Base-by-base conservation (phyloP, 2,888 invertebrate genomes). In the Euzetes globulus region DNA sequence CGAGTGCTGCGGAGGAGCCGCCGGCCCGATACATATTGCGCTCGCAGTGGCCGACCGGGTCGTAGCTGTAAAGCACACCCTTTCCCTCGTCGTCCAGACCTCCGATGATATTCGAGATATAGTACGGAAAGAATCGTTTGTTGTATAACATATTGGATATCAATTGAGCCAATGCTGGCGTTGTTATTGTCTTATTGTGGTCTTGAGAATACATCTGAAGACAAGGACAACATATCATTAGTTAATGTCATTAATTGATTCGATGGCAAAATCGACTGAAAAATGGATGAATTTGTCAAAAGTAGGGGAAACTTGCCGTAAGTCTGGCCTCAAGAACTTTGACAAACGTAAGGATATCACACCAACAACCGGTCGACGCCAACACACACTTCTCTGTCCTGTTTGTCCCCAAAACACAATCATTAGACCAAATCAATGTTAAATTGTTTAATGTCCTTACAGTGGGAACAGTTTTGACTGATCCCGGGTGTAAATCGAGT, bases 41-140 rank as follows among this genome's bases (percentile, higher is more conserved):
- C 82, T 96, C 96, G 80, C 91, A 92, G 81, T 95, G 94, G 0
- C 99, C 99, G 78, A 99, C 91, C 0, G 98, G 98, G 83, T 99
- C 99, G 82, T 97, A 99, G 81, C 92, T 92, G 85, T 90, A 99
- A 9, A 99, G 91, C 79, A 91, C 91, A 11, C 99, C 99, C 82
- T 92, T 91, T 3, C 86, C 98, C 77, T 96, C 89, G 41, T 88
- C 88, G 84, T 98, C 96, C 73, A 99, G 72, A 0, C 99, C 99
- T 72, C 92, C 98, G 73, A 99, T 84, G 68, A 98, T 88, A 82
- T 96, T 97, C 37, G 93, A 92, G 27, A 97, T 91, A 82, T 97
- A 99, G 83, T 97, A 98, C 0, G 99, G 99, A 84, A 99, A 99
- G 84, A 99, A 99, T 75, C 99, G 88, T 80, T 94, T 92, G 83